phyloP scores from a whole-genome alignment of 2,113 vertebrate species.

The Marcusenius ussheri region DNA sequence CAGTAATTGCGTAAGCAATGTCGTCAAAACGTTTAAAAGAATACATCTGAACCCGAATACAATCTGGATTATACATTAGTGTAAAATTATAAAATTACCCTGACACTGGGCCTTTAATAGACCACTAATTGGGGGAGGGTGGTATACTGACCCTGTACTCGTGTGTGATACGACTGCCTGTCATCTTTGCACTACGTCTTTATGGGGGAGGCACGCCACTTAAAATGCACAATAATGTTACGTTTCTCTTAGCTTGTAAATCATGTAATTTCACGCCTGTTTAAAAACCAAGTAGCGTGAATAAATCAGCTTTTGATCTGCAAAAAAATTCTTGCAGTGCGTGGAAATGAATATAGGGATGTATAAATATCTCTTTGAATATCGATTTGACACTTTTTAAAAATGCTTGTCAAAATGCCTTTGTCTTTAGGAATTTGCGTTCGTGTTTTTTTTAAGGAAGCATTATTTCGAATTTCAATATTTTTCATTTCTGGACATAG shows the following conservation, averaged over 20 bases:
- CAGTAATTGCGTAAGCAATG: neutral
- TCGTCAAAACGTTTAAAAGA: neutral
- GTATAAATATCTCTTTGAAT: neutral
- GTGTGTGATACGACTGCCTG: neutral
- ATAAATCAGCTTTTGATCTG: neutral
- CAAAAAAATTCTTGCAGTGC: neutral
- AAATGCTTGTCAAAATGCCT: neutral
- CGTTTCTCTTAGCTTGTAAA: neutral
- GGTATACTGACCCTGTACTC: neutral
- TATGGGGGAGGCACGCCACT: constrained; percentile 49
- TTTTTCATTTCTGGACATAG: neutral
- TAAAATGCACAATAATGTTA: neutral
- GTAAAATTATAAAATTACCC: neutral
- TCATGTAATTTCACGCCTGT: neutral
- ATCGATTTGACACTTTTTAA: neutral
- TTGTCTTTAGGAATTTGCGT: neutral
- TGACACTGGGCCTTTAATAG: neutral
- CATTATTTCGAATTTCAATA: neutral
- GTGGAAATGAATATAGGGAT: neutral
- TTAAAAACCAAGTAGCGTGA: neutral
- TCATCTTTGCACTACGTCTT: neutral
- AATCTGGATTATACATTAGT: neutral
- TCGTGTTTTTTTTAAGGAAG: neutral
- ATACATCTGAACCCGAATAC: neutral
- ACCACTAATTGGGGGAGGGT: neutral